These are phyloP conservation scores for Drosophila suzukii DNA, from an alignment of 1,140 invertebrate species.

Conservation along the genomic window DNA sequence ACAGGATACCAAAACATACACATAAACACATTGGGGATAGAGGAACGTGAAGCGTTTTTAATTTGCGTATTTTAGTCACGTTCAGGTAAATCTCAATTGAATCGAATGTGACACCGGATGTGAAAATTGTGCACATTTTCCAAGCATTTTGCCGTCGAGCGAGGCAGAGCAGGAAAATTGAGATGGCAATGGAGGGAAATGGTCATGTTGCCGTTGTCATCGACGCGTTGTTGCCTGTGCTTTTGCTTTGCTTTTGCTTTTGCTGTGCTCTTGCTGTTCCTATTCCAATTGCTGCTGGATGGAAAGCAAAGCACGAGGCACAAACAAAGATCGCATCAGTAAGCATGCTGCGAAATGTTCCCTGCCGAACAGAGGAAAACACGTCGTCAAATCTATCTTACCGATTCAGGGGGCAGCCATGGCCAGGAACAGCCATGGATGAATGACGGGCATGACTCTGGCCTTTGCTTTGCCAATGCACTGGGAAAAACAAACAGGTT, in stretches of 20 bases:
- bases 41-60: slow-evolving; percentile 65
- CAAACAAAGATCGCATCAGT: slow-evolving; percentile 81
- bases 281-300: slow-evolving; percentile 37
- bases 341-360: slow-evolving; percentile 74
- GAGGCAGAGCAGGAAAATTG: slow-evolving; percentile 26
- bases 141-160: slow-evolving; percentile 67
- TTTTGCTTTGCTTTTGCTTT: slow-evolving; percentile 12
- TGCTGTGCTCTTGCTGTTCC: slow-evolving; percentile 14
- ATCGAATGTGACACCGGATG: slow-evolving; percentile 84
- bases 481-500: not conserved
- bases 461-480: slow-evolving; percentile 20
- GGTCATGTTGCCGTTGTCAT: slow-evolving; percentile 29
- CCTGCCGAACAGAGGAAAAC: slow-evolving; percentile 64
- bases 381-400: slow-evolving; percentile 73
- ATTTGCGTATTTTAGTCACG: slow-evolving; percentile 84
- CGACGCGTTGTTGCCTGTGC: slow-evolving; percentile 11
- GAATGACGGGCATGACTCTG: slow-evolving; percentile 48
- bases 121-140: slow-evolving; percentile 83
- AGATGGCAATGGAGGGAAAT: slow-evolving; percentile 22
- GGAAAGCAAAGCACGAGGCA: slow-evolving; percentile 75
- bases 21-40: slow-evolving; percentile 12
- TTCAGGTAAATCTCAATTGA: slow-evolving; percentile 84
- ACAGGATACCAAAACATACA: slow-evolving; percentile 23
- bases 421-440: slow-evolving; percentile 40
- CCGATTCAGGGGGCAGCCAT: slow-evolving; percentile 33